Evolutionary conservation across 2,113 vertebrate genomes (phyloP).

Genomic region (Hiodon tergisus): DNA sequence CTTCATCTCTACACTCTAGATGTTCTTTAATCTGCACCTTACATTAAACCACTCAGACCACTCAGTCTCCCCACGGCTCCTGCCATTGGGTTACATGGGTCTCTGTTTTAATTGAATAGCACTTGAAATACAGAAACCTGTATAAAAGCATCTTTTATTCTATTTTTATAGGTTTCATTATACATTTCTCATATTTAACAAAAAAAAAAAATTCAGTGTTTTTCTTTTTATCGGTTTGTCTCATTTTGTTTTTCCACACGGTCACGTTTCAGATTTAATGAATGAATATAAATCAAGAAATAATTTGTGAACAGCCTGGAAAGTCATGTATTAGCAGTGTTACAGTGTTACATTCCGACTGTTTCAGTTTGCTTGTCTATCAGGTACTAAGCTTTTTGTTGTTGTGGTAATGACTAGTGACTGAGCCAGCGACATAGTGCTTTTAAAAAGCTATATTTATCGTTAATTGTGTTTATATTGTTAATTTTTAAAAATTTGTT

Average conservation of each 20-base stretch:
- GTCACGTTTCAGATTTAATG: not conserved
- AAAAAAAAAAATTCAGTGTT: not conserved
- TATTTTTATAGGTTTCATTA: not conserved
- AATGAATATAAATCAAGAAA: not conserved
- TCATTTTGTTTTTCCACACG: not conserved
- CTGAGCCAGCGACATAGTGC: constrained; percentile 6
- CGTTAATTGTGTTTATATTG: not conserved
- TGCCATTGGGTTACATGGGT: not conserved
- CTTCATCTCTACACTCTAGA: not conserved
- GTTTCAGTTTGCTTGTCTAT: not conserved
- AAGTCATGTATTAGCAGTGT: not conserved
- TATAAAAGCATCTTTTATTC: not conserved
- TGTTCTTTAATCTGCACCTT: constrained; percentile 9
- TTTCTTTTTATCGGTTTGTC: too few relatives aligned
- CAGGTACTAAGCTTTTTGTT: not conserved
- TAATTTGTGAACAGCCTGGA: not conserved
- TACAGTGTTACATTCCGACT: not conserved
- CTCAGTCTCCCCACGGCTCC: not conserved
- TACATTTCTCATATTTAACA: not conserved
- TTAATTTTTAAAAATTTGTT: not conserved
- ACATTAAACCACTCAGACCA: too few relatives aligned
- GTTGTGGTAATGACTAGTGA: not conserved
- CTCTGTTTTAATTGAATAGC: not conserved
- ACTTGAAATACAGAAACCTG: not conserved
- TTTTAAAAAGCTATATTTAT: constrained; percentile 4